Percentiles rank a stretch among this genome's conserved stretches.
Conservation (phyloP, 2,113 vertebrate genomes). For the Chiloscyllium plagiosum region DNA sequence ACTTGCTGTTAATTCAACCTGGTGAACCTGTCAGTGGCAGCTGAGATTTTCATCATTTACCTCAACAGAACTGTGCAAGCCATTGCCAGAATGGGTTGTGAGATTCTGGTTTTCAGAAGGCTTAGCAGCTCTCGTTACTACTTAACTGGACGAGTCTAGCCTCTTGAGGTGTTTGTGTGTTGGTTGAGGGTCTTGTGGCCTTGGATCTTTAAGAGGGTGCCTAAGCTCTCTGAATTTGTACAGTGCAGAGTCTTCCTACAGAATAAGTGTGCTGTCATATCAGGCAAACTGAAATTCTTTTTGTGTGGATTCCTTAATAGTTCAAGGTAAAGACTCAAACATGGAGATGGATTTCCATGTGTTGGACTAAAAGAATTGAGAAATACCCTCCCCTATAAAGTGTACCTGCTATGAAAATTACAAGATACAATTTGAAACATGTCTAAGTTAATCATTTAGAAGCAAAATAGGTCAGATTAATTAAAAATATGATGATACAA, state of each 20-base stretch:
- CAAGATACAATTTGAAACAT: not conserved
- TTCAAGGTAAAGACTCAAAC: not conserved
- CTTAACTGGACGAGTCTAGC: not conserved
- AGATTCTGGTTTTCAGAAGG: not conserved
- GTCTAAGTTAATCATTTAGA: not conserved
- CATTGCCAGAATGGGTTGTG: not conserved
- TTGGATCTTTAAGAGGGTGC: not conserved
- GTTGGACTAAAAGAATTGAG: not conserved
- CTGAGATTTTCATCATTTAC: not conserved
- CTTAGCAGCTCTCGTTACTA: not conserved
- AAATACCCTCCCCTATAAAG: not conserved
- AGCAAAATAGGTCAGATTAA: not conserved
- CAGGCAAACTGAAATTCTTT: not conserved
- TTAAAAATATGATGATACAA: not conserved
- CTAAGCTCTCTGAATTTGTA: not conserved
- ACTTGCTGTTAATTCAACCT: not conserved
- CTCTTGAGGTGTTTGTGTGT: not conserved
- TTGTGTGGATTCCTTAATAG: not conserved
- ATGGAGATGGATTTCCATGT: not conserved
- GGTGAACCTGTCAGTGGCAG: not conserved
- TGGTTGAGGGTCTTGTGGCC: not conserved
- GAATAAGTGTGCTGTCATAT: not conserved
- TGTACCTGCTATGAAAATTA: not conserved
- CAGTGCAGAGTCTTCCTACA: not conserved
- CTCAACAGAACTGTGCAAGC: not conserved